phyloP scores from a whole-genome alignment of 2,888 invertebrate genomes.

The Limnephilus auricula region DNA sequence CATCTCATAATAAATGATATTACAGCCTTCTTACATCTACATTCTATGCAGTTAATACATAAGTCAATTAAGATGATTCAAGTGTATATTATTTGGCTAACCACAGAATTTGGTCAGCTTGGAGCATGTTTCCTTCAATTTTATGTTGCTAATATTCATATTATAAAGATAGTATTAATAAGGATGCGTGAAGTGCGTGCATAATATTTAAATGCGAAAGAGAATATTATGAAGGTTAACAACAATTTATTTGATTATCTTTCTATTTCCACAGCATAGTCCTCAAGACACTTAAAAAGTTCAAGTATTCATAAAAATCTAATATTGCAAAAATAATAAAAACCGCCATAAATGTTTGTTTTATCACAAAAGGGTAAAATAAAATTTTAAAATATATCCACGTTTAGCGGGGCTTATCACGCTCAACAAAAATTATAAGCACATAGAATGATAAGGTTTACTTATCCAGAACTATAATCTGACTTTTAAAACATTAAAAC shows the following conservation, averaged over 20 bases:
- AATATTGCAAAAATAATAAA: neutral
- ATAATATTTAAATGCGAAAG: neutral
- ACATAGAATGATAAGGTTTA: neutral
- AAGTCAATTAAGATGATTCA: too few species aligned
- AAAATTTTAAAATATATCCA: neutral
- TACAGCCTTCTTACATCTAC: too few species aligned
- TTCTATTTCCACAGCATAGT: neutral
- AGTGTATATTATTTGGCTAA: too few species aligned
- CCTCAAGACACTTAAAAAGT: neutral
- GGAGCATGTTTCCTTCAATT: too few species aligned
- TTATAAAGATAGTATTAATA: too few species aligned
- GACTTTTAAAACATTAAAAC: neutral
- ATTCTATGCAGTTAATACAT: too few species aligned
- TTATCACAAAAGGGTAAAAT: neutral
- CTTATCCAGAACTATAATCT: constrained; percentile 2
- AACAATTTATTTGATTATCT: neutral
- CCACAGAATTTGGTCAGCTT: too few species aligned
- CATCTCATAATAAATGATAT: too few species aligned
- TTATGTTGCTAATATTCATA: too few species aligned
- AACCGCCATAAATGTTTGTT: neutral
- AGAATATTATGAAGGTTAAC: neutral
- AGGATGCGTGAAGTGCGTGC: too few species aligned
- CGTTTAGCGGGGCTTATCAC: neutral
- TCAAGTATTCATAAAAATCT: neutral
- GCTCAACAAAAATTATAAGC: neutral